Percentiles rank a stretch among this genome's conserved stretches.
phyloP scores from a whole-genome alignment of 64 coral and sea anemone genomes.

The Montipora capricornis region DNA sequence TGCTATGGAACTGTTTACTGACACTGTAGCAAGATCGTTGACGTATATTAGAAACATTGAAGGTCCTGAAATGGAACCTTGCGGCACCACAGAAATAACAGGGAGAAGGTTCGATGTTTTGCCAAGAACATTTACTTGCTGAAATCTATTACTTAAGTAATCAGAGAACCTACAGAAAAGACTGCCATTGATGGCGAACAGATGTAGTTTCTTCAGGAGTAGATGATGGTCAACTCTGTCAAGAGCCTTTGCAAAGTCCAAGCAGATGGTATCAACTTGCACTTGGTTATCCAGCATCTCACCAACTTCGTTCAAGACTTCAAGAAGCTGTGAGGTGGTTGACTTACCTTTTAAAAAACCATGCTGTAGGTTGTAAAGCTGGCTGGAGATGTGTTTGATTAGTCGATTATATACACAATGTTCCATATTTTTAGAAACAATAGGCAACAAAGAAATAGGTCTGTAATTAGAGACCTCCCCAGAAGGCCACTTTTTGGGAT shows the following conservation, averaged over 20 bases:
- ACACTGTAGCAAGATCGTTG: background rate
- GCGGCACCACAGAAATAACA: background rate
- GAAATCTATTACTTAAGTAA: background rate
- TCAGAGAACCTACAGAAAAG: background rate
- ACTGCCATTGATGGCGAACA: background rate
- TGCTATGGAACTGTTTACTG: background rate
- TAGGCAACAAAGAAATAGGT: background rate
- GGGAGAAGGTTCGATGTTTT: background rate
- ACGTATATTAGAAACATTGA: background rate
- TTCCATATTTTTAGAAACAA: background rate
- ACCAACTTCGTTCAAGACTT: background rate
- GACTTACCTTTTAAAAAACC: background rate
- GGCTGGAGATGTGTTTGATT: background rate
- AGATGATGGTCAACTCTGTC: background rate
- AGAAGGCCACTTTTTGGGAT: conserved; percentile 6
- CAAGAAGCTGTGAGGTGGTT: background rate
- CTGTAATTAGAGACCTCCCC: background rate
- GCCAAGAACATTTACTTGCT: background rate
- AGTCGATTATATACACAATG: background rate
- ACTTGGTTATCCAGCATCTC: background rate
- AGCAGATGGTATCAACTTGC: background rate
- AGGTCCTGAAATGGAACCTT: background rate
- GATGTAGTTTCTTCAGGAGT: background rate
- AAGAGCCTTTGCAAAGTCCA: background rate
- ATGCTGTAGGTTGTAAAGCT: conserved; percentile 4